Percentiles rank a stretch among this genome's conserved stretches.
These are phyloP conservation scores for Geodia barretti DNA, from an alignment of 37 sponge, comb jelly and placozoan genomes.

Conservation along the genomic window DNA sequence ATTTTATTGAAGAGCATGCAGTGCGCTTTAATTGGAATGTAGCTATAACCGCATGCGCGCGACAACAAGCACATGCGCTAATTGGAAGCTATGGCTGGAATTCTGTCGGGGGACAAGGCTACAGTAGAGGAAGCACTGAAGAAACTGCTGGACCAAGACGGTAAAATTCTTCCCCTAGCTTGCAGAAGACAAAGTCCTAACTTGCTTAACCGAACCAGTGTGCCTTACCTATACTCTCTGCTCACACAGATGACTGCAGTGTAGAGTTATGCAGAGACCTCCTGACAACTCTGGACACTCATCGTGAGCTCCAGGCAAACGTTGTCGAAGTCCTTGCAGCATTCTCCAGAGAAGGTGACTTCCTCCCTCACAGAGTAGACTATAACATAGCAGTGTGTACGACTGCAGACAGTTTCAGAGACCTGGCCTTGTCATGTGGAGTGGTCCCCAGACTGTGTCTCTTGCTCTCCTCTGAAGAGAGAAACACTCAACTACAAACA, in stretches of 20 bases:
- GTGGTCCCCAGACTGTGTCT: slow-evolving; percentile 7
- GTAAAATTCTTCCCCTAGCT: no score
- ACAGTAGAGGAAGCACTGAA: background rate
- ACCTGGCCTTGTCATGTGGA: background rate
- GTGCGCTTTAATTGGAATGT: background rate
- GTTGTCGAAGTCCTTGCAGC: slow-evolving; percentile 39
- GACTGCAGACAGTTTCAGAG: slow-evolving; percentile 16
- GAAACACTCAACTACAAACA: slow-evolving; percentile 33
- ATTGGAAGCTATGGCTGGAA: background rate
- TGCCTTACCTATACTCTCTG: no score
- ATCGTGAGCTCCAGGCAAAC: background rate
- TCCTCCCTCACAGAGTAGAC: no score
- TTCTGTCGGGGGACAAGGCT: background rate
- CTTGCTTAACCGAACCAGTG: no score
- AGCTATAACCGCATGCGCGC: background rate
- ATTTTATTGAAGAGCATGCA: no score
- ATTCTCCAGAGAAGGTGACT: slow-evolving; percentile 34
- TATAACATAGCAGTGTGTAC: no score
- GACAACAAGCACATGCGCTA: background rate
- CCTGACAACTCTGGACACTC: background rate
- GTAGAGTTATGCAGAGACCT: slow-evolving; percentile 21
- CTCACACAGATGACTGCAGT: no score
- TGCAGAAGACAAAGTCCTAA: no score
- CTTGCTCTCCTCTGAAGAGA: background rate
- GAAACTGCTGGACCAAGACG: background rate